phyloP scores from a whole-genome alignment of 2,797 vertebrate genomes.

The Ptychadena robeensis region DNA sequence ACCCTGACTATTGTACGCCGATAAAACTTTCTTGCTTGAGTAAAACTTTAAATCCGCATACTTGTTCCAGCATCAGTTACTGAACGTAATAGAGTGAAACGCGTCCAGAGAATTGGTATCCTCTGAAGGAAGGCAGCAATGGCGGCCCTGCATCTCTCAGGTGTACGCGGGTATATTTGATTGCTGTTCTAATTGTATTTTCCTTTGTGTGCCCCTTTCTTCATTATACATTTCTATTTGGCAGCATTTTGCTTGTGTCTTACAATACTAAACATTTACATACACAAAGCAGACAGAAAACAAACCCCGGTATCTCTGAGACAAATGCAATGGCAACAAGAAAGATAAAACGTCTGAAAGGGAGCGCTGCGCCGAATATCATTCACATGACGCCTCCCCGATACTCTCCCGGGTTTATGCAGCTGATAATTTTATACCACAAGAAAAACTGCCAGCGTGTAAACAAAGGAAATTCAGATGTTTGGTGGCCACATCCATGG shows the following conservation, averaged over 20 bases:
- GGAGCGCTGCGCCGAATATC: conserved; percentile 37
- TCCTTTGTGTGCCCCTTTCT: neutral
- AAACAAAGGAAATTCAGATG: conserved; percentile 70
- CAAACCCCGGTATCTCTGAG: neutral
- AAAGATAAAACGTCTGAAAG: conserved; percentile 5
- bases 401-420: conserved; percentile 60
- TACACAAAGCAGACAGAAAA: conserved; percentile 14
- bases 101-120: neutral
- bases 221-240: neutral
- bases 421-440: conserved; percentile 64
- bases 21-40: neutral
- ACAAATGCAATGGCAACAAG: conserved; percentile 11
- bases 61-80: neutral
- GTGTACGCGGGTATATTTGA: neutral
- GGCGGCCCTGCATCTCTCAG: neutral
- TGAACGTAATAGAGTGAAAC: neutral
- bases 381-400: conserved; percentile 49
- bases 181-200: neutral
- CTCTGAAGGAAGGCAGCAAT: neutral
- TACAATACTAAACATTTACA: neutral
- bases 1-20: too few species aligned
- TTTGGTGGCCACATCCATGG: conserved; percentile 55
- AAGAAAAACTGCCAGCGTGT: conserved; percentile 66
- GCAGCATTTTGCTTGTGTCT: neutral
- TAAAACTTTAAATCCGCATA: neutral